Conservation (phyloP, 2,888 invertebrate genomes). For the Tipula lateralis region DNA sequence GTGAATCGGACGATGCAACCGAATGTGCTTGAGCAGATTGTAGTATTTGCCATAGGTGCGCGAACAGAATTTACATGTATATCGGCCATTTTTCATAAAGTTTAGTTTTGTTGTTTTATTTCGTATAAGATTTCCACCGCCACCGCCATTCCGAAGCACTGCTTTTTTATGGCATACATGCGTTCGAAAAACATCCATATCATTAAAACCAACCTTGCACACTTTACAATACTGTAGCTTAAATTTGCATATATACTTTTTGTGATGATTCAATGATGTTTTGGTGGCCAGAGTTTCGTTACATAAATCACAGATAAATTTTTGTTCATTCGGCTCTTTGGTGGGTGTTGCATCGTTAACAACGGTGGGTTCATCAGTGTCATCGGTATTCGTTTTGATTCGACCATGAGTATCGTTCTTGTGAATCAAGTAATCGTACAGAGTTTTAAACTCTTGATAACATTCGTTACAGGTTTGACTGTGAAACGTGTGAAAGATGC, state of each 20-base stretch:
- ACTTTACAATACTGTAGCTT: slow-evolving; percentile 36
- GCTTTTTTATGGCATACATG: background rate
- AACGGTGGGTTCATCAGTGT: background rate
- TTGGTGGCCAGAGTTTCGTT: slow-evolving; percentile 41
- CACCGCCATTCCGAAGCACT: background rate
- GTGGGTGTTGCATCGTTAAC: background rate
- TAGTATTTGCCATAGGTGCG: slow-evolving; percentile 33
- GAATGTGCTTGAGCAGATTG: slow-evolving; percentile 33
- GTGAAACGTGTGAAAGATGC: background rate
- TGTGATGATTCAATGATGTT: slow-evolving; percentile 44
- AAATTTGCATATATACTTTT: slow-evolving; percentile 43
- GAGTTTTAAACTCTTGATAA: slow-evolving; percentile 20
- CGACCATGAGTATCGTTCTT: background rate
- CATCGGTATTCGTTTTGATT: background rate
- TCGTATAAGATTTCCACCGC: background rate
- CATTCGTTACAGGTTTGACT: background rate
- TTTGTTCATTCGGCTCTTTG: slow-evolving; percentile 30
- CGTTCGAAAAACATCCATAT: background rate
- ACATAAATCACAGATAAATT: slow-evolving; percentile 41
- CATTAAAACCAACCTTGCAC: slow-evolving; percentile 37
- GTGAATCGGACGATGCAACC: slow-evolving; percentile 32
- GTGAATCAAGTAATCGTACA: slow-evolving; percentile 25
- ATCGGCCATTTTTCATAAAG: slow-evolving; percentile 31
- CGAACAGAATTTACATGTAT: slow-evolving; percentile 33
- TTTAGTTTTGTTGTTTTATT: slow-evolving; percentile 15